Percentiles rank a stretch among this genome's conserved stretches.
These are phyloP conservation scores for Clostera curtula DNA, from an alignment of 2,888 invertebrate species.

Conservation along the genomic window DNA sequence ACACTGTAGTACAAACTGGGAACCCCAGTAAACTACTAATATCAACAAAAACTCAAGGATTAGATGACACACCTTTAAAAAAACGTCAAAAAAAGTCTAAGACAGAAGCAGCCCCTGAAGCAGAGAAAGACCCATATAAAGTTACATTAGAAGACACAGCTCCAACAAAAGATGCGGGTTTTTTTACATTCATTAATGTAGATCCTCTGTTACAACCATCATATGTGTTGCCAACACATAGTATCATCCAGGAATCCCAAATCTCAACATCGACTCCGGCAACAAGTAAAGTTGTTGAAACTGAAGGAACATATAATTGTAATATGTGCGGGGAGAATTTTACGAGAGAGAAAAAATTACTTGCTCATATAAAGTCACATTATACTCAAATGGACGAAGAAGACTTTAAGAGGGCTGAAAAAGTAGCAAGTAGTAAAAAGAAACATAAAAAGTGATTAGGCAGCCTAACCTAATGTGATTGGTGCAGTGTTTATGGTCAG, in stretches of 20 bases:
- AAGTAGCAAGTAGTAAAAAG: constrained; percentile 23
- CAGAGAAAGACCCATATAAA: constrained; percentile 33
- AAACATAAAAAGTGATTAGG: constrained; percentile 24
- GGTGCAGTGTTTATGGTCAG: background rate
- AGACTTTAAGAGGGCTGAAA: constrained; percentile 34
- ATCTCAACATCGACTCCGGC: constrained; percentile 52
- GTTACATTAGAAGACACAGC: constrained; percentile 40
- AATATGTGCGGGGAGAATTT: constrained; percentile 58
- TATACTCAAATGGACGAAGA: constrained; percentile 58
- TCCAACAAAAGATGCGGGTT: constrained; percentile 40
- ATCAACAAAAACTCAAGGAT: constrained; percentile 50
- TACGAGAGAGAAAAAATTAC: constrained; percentile 57
- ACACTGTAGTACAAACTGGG: constrained; percentile 59
- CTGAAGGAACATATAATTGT: constrained; percentile 38
- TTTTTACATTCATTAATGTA: constrained; percentile 64
- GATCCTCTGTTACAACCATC: constrained; percentile 60
- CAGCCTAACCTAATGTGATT: background rate
- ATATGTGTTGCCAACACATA: constrained; percentile 59
- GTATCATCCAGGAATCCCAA: constrained; percentile 64
- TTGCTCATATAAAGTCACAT: constrained; percentile 59
- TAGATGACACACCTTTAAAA: constrained; percentile 30
- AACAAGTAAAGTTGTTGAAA: constrained; percentile 20
- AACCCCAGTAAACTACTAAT: constrained; percentile 63
- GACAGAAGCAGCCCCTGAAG: constrained; percentile 11
- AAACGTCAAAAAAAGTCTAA: constrained; percentile 39